Evolutionary conservation across 2,113 vertebrate genomes (phyloP).

Genomic region (Pelodiscus sinensis): DNA sequence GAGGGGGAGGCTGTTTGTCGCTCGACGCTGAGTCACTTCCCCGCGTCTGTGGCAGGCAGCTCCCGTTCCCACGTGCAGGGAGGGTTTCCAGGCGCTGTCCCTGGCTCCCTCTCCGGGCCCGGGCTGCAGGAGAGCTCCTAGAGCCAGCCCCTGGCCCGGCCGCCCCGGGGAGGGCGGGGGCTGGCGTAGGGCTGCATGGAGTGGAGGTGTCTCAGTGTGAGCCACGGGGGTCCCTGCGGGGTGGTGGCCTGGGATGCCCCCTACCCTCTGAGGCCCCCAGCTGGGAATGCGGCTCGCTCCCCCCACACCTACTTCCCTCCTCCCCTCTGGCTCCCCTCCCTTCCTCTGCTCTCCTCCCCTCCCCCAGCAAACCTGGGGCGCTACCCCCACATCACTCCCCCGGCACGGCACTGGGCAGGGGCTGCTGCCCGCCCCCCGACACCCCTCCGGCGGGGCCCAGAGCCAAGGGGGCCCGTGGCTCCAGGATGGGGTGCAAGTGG

Average conservation of each 20-base stretch:
- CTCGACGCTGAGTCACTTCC: constrained; percentile 17
- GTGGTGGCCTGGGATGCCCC: too few relatives aligned
- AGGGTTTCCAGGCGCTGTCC: not conserved
- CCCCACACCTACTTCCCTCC: not conserved
- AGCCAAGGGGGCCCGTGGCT: not conserved
- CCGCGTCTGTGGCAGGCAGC: not conserved
- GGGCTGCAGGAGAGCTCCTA: not conserved
- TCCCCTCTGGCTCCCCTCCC: not conserved
- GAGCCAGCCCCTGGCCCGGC: not conserved
- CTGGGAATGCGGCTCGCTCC: not conserved
- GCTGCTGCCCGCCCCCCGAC: too few relatives aligned
- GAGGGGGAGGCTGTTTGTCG: constrained; percentile 11
- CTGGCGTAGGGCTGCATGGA: not conserved
- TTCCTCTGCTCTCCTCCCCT: not conserved
- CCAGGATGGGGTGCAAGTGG: not conserved
- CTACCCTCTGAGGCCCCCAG: too few relatives aligned
- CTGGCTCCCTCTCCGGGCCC: not conserved
- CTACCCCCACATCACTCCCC: not conserved
- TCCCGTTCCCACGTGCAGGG: not conserved
- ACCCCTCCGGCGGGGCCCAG: too few relatives aligned
- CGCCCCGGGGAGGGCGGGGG: not conserved
- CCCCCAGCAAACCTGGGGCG: not conserved
- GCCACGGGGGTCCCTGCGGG: too few relatives aligned
- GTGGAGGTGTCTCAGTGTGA: not conserved
- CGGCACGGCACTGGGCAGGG: too few relatives aligned